Base-by-base conservation (phyloP, 92 coral and sea anemone species). In the Hydrozoanthus gracilis region DNA sequence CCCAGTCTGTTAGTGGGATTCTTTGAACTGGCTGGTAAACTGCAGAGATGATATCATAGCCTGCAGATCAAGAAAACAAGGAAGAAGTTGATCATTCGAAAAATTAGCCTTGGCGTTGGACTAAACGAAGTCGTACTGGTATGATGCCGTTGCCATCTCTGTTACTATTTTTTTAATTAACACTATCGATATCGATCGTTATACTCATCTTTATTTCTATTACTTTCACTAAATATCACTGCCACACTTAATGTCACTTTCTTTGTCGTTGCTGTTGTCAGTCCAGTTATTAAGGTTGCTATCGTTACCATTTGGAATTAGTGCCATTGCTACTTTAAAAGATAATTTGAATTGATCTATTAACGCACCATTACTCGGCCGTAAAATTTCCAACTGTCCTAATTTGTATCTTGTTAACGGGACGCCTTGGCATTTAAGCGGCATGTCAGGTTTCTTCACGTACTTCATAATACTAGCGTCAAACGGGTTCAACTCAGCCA, bases 401-500 rank as follows among this genome's bases (percentile, higher is more conserved):
- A 79, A 83, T 80, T 79, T 76, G 69, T 95, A 96, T 0, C 83
- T 82, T n/a, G 96, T 96, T 69, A 92, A 73, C 49, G 82, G 93
- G 66, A 47, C 79, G 3, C 98, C 99, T 46, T 86, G 91, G 16
- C 99, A 96, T 12, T 74, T 70, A 44, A 93, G 84, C 51, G 91
- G 90, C 16, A 39, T 67, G 13, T 67, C 82, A 39, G 91, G 93
- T 60, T 86, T 80, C 20, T 87, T 47, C 20, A 96, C 89, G 52
- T 77, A 89, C 88, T 91, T 86, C 87, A 91, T 88, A 12, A 96
- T 92, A 74, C 79, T 76, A 17, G 75, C 91, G 77, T 96, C 88
- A 68, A 90, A 93, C 13, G 99, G 98, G 88, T 96, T 95, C 89
- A 95, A 88, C 82, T 89, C 94, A 3, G 96, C 92, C 16, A 96